These are phyloP conservation scores for Grapholita molesta DNA, from an alignment of 1,140 invertebrate species.

Conservation along the genomic window DNA sequence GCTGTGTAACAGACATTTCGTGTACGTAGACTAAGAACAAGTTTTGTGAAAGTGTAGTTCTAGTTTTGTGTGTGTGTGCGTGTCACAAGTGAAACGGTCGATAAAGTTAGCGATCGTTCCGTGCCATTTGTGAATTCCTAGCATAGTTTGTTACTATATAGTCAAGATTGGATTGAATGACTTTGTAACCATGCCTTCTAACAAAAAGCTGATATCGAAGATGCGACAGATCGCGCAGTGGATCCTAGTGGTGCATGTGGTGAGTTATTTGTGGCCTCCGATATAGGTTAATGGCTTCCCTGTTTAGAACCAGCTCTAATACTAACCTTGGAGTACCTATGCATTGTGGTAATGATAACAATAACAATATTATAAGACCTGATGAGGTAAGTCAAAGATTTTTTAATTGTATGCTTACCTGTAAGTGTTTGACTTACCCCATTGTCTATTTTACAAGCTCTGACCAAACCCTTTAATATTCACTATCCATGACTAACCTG, in stretches of 20 bases:
- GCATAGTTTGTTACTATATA: slow-evolving; percentile 41
- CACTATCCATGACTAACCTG: too few species aligned
- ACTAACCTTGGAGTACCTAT: neutral
- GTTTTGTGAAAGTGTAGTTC: slow-evolving; percentile 68
- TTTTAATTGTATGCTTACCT: too few species aligned
- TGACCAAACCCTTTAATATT: too few species aligned
- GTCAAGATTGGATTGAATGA: slow-evolving; percentile 31
- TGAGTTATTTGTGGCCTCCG: slow-evolving; percentile 38
- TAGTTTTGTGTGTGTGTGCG: slow-evolving; percentile 68
- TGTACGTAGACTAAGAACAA: slow-evolving; percentile 47
- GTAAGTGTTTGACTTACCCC: too few species aligned
- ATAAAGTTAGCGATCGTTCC: slow-evolving; percentile 64
- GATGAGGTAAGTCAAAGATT: too few species aligned
- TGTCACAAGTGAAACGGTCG: slow-evolving; percentile 72
- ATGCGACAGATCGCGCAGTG: slow-evolving; percentile 69
- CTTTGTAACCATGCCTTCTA: slow-evolving; percentile 62
- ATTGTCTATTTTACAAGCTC: too few species aligned
- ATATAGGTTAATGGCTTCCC: slow-evolving; percentile 11
- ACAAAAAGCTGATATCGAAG: slow-evolving; percentile 67
- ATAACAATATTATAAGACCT: too few species aligned
- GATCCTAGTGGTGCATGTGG: slow-evolving; percentile 70
- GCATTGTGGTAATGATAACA: neutral
- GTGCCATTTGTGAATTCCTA: slow-evolving; percentile 68
- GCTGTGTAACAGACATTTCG: slow-evolving; percentile 46
- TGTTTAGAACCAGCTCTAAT: neutral